Base-by-base conservation (phyloP, 2,113 vertebrate genomes). In the human (Homo sapiens) region DNA sequence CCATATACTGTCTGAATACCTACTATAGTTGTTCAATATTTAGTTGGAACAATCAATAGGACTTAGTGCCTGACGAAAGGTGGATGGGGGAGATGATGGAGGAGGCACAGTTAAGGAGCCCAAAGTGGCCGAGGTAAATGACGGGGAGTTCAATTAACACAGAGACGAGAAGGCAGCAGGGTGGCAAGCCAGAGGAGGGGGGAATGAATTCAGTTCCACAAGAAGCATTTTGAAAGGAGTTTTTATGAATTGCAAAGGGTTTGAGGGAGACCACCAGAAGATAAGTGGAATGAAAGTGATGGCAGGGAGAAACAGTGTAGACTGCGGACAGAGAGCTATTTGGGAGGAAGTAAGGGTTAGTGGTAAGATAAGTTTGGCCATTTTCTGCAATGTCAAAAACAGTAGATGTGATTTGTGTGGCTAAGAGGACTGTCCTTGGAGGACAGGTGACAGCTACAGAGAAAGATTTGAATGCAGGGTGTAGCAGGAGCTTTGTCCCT, bases 1-100 rank as follows among this genome's bases (percentile, higher is more conserved):
- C 96, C 94, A 92, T 84, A 93, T 94, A 84, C 90, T 96, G 76
- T 96, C 96, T 97, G 84, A 96, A 96, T 91, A 93, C 80, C n/a
- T 79, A 52, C 95, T 48, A 30, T 93, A 92, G 90, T 84, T 96
- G 92, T 92, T 98, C 96, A 95, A 88, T 96, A 97, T 96, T 92
- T 91, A 93, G 87, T 97, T 78, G 80, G 90, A 97, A 93, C 80
- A 87, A 97, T 98, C 97, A 93, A 97, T 97, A 98, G 90, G 90
- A 76, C 70, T 61, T 86, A 88, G 97, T 78, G 97, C 38, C 95
- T 95, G 97, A 93, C 2, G 30, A 90, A 94, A 92, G 93, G 86
- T 32, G 20, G 70, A 32, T 35, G 38, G 86, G 81, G 78, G 57
- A 91, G 82, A 89, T 73, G 90, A 94, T 30, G 52, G 79, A 76